Evolutionary conservation across 1,140 invertebrate genomes (phyloP).

Genomic region (Lordiphosa collinella): DNA sequence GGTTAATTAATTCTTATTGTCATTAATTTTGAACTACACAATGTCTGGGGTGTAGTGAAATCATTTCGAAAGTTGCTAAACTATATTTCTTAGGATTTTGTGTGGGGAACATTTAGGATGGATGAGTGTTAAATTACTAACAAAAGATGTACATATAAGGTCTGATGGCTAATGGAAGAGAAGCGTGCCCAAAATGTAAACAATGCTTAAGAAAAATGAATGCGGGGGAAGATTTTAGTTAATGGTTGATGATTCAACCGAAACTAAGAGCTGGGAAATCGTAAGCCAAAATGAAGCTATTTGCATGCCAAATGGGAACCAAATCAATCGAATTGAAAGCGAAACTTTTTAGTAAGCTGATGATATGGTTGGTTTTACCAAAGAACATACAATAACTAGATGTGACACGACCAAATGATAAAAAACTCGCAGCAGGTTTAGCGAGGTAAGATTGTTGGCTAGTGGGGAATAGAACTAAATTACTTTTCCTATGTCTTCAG

Average conservation of each 20-base stretch:
- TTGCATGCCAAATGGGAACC: not conserved
- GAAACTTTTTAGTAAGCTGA: too few relatives aligned
- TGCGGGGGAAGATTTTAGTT: not conserved
- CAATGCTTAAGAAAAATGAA: constrained; percentile 4
- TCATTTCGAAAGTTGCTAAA: constrained; percentile 28
- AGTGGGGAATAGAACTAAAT: too few relatives aligned
- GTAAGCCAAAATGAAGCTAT: too few relatives aligned
- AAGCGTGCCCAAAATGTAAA: constrained; percentile 30
- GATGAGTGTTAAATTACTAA: not conserved
- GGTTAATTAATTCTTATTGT: constrained; percentile 57
- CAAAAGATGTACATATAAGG: constrained; percentile 13
- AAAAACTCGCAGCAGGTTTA: too few relatives aligned
- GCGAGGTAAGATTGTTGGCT: too few relatives aligned
- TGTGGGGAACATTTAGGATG: constrained; percentile 12
- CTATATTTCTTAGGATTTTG: constrained; percentile 9
- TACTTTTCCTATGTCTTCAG: too few relatives aligned
- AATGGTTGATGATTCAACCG: not conserved
- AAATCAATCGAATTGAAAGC: not conserved
- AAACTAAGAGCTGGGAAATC: not conserved
- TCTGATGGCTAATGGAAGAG: constrained; percentile 3
- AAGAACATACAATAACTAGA: not conserved
- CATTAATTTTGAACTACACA: constrained; percentile 1
- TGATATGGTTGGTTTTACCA: too few relatives aligned
- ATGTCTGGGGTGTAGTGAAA: not conserved
- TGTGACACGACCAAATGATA: too few relatives aligned